These are phyloP conservation scores for Hypena proboscidalis DNA, from an alignment of 2,888 invertebrate genomes.

Conservation along the genomic window DNA sequence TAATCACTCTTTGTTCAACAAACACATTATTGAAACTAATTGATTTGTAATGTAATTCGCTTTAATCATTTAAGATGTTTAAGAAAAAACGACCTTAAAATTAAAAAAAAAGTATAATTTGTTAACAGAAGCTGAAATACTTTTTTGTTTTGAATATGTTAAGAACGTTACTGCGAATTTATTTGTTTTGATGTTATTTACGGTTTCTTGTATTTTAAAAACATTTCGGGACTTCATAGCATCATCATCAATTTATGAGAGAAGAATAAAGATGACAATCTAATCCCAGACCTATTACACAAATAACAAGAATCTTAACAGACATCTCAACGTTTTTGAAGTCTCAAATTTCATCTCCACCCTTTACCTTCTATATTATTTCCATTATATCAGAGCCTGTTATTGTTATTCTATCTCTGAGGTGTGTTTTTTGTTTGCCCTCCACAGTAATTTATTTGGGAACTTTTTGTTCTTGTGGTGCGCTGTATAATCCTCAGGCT, in stretches of 20 bases:
- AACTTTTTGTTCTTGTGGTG: slow-evolving; percentile 46
- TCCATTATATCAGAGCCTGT: slow-evolving; percentile 59
- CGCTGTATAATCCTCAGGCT: slow-evolving; percentile 58
- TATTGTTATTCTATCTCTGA: slow-evolving; percentile 77
- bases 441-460: slow-evolving; percentile 45
- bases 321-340: slow-evolving; percentile 43
- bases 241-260: not conserved
- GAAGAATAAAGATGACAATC: not conserved
- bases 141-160: not conserved
- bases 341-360: slow-evolving; percentile 61
- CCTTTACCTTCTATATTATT: slow-evolving; percentile 57
- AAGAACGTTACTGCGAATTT: no score
- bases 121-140: no score
- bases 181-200: no score
- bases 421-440: slow-evolving; percentile 56
- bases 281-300: slow-evolving; percentile 4
- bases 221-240: no score
- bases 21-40: slow-evolving; percentile 42
- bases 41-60: slow-evolving; percentile 36
- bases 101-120: no score
- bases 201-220: no score
- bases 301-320: slow-evolving; percentile 11
- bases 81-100: no score
- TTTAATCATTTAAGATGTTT: slow-evolving; percentile 14
- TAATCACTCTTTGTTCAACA: slow-evolving; percentile 41